A percentile compares a stretch with the other conserved stretches of the same genome.
These are phyloP conservation scores for Trichosurus vulpecula DNA, from an alignment of 2,797 vertebrate genomes.

Conservation along the genomic window DNA sequence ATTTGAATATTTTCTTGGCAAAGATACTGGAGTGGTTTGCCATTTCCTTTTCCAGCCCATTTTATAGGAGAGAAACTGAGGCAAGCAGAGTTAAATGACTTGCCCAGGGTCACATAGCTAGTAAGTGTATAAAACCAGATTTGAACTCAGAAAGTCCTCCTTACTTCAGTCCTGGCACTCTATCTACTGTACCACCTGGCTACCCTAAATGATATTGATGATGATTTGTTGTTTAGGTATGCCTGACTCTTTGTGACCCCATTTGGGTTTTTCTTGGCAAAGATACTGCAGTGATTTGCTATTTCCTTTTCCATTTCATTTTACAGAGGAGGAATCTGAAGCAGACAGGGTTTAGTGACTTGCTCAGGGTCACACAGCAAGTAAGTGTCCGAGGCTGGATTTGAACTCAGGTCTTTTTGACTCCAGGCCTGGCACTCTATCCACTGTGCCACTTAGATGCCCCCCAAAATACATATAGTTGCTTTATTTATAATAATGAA, in stretches of 20 bases:
- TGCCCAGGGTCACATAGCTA: too few species aligned
- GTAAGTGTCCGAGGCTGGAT: not conserved
- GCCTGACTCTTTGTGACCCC: not conserved
- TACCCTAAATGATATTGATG: not conserved
- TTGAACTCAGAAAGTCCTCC: too few species aligned
- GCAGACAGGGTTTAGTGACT: not conserved
- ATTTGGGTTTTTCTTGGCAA: not conserved
- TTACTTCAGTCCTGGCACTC: not conserved
- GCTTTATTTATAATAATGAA: not conserved
- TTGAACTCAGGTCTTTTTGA: not conserved
- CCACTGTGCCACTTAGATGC: not conserved
- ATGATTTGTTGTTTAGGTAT: not conserved
- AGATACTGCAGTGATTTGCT: not conserved
- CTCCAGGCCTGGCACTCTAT: not conserved
- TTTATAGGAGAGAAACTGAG: too few species aligned
- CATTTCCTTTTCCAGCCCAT: too few species aligned
- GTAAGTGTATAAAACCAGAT: too few species aligned
- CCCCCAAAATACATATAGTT: not conserved
- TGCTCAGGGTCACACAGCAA: not conserved
- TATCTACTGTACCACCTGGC: not conserved
- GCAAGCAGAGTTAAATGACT: too few species aligned
- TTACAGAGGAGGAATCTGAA: not conserved
- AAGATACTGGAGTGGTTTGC: too few species aligned
- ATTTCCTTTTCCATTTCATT: not conserved
- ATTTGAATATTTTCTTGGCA: too few species aligned